phyloP scores from a whole-genome alignment of 2,888 invertebrate species.

The Schizotus pectinicornis region DNA sequence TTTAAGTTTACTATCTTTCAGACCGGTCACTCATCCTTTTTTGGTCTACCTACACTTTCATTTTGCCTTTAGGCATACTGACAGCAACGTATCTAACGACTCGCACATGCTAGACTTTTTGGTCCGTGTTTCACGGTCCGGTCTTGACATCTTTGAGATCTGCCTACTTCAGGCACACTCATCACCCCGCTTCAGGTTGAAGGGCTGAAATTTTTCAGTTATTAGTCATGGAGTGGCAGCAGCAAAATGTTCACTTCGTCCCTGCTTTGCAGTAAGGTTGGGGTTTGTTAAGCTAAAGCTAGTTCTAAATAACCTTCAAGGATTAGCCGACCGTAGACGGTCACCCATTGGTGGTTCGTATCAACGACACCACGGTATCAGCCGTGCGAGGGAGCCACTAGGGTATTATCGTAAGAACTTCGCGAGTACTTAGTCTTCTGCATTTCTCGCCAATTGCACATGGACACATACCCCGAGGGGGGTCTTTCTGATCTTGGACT shows the following conservation, averaged over 20 bases:
- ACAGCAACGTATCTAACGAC: no score
- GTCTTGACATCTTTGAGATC: no score
- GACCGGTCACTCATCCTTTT: no score
- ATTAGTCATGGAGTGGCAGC: neutral
- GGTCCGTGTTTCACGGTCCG: no score
- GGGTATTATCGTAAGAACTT: constrained; percentile 63
- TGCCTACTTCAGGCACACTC: no score
- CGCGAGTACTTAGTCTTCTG: constrained; percentile 57
- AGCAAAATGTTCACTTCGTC: constrained; percentile 37
- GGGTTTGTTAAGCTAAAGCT: constrained; percentile 58
- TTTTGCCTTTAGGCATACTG: no score
- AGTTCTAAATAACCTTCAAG: constrained; percentile 64
- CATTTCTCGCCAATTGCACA: constrained; percentile 57
- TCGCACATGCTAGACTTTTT: no score
- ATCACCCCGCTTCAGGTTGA: no score
- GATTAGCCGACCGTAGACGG: neutral
- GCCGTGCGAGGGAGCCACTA: constrained; percentile 65
- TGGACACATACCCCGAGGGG: constrained; percentile 59
- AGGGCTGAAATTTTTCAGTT: neutral
- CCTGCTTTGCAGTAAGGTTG: constrained; percentile 65
- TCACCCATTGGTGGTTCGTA: constrained; percentile 47
- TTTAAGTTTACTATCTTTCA: no score
- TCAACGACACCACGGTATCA: no score
- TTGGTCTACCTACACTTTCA: no score
- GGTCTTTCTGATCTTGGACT: constrained; percentile 34